phyloP scores from a whole-genome alignment of 1,140 invertebrate genomes.

The Drosophila orena region DNA sequence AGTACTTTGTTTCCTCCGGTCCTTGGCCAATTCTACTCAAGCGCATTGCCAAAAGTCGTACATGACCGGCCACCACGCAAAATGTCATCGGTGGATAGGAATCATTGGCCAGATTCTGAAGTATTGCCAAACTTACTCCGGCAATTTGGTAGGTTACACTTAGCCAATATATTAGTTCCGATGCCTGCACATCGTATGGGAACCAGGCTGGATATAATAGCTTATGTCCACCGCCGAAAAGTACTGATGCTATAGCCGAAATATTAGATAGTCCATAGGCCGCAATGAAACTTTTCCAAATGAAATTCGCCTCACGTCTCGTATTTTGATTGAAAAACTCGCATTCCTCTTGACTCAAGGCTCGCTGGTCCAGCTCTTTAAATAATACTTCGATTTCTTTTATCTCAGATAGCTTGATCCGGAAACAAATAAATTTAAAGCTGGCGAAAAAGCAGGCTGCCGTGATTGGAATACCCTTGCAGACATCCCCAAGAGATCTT shows the following conservation, averaged over 20 bases:
- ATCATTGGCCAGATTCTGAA: slow-evolving; percentile 58
- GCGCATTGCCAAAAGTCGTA: slow-evolving; percentile 43
- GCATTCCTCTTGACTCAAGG: slow-evolving; percentile 27
- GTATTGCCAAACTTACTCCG: slow-evolving; percentile 36
- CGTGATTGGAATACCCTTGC: slow-evolving; percentile 51
- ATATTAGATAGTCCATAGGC: slow-evolving; percentile 41
- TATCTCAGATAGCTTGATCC: slow-evolving; percentile 43
- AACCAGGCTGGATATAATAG: slow-evolving; percentile 64
- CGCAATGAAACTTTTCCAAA: slow-evolving; percentile 46
- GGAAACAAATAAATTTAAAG: slow-evolving; percentile 54
- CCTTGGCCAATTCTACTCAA: slow-evolving; percentile 34
- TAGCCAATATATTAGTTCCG: slow-evolving; percentile 17
- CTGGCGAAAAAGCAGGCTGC: slow-evolving; percentile 47
- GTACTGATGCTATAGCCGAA: slow-evolving; percentile 22
- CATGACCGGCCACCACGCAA: slow-evolving; percentile 55
- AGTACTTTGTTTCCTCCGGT: background rate
- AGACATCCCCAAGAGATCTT: slow-evolving; percentile 30
- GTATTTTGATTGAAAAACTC: slow-evolving; percentile 28
- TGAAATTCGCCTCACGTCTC: slow-evolving; percentile 20
- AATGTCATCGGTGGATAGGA: slow-evolving; percentile 53
- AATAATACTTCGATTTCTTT: slow-evolving; percentile 27
- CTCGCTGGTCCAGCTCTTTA: slow-evolving; percentile 40
- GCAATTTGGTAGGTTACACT: slow-evolving; percentile 51
- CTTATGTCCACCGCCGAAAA: slow-evolving; percentile 24
- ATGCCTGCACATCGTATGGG: slow-evolving; percentile 47